A percentile compares a stretch with the other conserved stretches of the same genome.
phyloP scores from a whole-genome alignment of 2,113 vertebrate genomes.

The Girardinichthys multiradiatus region DNA sequence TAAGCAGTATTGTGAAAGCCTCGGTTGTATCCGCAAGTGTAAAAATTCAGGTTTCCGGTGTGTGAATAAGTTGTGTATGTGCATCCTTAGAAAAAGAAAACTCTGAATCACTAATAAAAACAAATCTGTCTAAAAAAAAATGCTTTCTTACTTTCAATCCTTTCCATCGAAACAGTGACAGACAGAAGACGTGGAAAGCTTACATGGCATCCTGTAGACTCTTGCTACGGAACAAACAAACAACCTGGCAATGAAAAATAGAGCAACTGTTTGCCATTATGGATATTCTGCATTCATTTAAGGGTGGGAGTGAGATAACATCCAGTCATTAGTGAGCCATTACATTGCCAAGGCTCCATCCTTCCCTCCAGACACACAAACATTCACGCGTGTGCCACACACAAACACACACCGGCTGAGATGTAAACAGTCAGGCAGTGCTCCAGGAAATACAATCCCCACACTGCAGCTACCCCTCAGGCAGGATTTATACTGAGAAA shows the following conservation, averaged over 20 bases:
- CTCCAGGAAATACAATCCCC: slow-evolving; percentile 76
- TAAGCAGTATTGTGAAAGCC: no score
- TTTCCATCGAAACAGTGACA: slow-evolving; percentile 20
- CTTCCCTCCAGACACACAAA: slow-evolving; percentile 42
- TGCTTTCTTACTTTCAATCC: background rate
- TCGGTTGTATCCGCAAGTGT: no score
- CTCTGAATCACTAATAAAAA: background rate
- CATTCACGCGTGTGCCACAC: slow-evolving; percentile 19
- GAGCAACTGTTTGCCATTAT: slow-evolving; percentile 60
- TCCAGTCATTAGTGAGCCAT: slow-evolving; percentile 76
- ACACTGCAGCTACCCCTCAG: slow-evolving; percentile 64
- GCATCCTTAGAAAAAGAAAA: no score
- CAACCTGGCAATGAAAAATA: slow-evolving; percentile 59
- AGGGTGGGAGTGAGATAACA: slow-evolving; percentile 74
- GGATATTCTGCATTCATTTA: slow-evolving; percentile 70
- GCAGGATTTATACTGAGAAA: slow-evolving; percentile 70
- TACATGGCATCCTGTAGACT: slow-evolving; percentile 50
- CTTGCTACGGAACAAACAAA: slow-evolving; percentile 61
- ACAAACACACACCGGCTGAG: slow-evolving; percentile 52
- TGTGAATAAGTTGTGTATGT: no score
- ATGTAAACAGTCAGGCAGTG: slow-evolving; percentile 73
- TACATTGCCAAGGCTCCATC: slow-evolving; percentile 69
- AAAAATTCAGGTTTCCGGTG: no score
- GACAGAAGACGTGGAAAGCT: slow-evolving; percentile 39
- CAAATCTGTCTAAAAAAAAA: slow-evolving; percentile 31